Evolutionary conservation across 2,888 invertebrate species (phyloP), one percentile per base, ranked within the genome.

Genomic region (Coelopa pilipes): DNA sequence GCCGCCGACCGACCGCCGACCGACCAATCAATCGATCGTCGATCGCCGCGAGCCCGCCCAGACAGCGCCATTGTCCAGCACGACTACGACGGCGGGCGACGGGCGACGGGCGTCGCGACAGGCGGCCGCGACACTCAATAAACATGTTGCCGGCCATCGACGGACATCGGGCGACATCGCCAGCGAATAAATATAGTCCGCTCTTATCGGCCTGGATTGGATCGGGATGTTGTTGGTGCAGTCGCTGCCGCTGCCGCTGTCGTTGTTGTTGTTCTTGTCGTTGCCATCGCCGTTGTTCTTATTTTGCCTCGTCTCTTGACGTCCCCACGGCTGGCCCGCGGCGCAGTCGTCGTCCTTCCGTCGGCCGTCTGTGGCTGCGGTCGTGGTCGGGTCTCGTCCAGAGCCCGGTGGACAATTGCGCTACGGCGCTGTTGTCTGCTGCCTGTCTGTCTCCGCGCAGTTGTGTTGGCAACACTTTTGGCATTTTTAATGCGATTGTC

Each of bases 401-500:
- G 34, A 34, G 2, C 34, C 4, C 34, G 34, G 34, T 34, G 2
- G 34, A 34, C 34, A 34, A 34, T 34, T 34, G 34, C 7, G 34
- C 34, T 34, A 2, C 34, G 34, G 34, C 34, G 34, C 46, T 57
- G 45, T 65, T 70, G 47, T 66, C 46, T 65, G 19, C 47, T 65
- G 47, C 45, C 34, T 12, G 21, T 70, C 49, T 49, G 62, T 70
- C 62, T 62, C 59, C n/a, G 69, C 34, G 76, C 47, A 53, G 53
- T 63, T 68, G 73, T 74, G 72, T 50, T 70, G 72, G 57, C 73
- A 69, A 73, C 74, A 76, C 75, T 78, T 79, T 79, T 76, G 76
- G 76, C 75, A 78, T 78, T 78, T 78, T 79, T 78, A 79, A 79
- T 77, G 78, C 78, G 76, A 78, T 77, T 79, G 79, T 76, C 78